A percentile compares a stretch with the other conserved stretches of the same genome.
These are phyloP conservation scores for Burhinus oedicnemus DNA, from an alignment of 2,113 vertebrate species.

Conservation along the genomic window DNA sequence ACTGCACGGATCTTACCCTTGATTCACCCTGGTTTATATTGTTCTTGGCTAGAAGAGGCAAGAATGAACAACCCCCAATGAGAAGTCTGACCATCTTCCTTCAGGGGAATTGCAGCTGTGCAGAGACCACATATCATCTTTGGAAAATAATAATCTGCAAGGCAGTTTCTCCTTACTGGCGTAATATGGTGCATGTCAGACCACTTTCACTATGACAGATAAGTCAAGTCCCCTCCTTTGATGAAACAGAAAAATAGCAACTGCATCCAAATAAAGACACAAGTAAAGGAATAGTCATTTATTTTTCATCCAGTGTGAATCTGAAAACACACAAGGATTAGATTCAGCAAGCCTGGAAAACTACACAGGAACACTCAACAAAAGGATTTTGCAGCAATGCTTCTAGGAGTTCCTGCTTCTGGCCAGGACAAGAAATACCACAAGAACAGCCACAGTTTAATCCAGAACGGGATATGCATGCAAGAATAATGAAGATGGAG, in stretches of 20 bases:
- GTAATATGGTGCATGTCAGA: background rate
- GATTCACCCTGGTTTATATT: slow-evolving; percentile 9
- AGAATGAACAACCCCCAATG: background rate
- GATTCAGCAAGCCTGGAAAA: background rate
- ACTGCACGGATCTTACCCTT: background rate
- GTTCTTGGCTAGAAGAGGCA: slow-evolving; percentile 17
- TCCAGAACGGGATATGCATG: background rate
- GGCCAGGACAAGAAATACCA: background rate
- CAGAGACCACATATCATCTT: background rate
- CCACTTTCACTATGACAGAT: background rate
- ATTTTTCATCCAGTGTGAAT: background rate
- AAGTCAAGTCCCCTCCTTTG: background rate
- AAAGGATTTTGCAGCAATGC: background rate
- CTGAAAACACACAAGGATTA: background rate
- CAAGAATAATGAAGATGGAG: background rate
- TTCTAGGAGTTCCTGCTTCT: slow-evolving; percentile 1
- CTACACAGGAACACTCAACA: background rate
- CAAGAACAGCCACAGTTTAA: background rate
- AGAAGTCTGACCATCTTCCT: background rate
- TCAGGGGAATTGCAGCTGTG: background rate
- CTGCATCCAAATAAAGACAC: background rate
- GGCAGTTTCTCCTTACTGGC: background rate
- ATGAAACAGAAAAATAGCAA: background rate
- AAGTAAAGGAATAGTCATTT: background rate
- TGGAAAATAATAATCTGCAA: background rate